Base-by-base conservation (phyloP, 2,888 invertebrate species). In the Pristionchus japonicus region DNA sequence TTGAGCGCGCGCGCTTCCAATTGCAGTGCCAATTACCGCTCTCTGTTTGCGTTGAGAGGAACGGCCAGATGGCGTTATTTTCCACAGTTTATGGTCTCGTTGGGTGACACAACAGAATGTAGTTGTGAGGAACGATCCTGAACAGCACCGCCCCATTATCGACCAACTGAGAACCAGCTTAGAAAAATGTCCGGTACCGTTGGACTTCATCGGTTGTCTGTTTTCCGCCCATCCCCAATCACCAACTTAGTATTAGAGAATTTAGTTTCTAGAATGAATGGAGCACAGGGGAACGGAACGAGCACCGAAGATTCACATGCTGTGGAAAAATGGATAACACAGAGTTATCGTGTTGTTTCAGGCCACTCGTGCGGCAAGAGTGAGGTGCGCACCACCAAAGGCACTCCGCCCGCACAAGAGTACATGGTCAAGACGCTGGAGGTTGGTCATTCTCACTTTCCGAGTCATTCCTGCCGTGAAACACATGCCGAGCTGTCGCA, bases 381-480 rank as follows among this genome's bases (percentile, higher is more conserved):
- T n/a, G 86, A 86, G 40, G 34, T 70, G 1, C 67, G 86, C 1
- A 27, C 70, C 4, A 86, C 86, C 1, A 86, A 86, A 23, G 86
- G 86, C n/a, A 40, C 34, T 34, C 86, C 67, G 23, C 86, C 86
- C 4, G 40, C 47, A 0, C 37, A 47, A 9, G 70, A 70, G 31
- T 86, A 70, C 37, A 86, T 86, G 70, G 70, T 70, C 49, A 86
- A 86, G 70, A 86, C 86, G 15, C 47, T 86, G 0, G 86, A 86
- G 70, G 86, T n/a, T n/a, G n/a, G n/a, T n/a, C n/a, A n/a, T n/a
- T n/a, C n/a, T n/a, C n/a, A n/a, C n/a, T n/a, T n/a, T n/a, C n/a
- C n/a, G n/a, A n/a, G n/a, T n/a, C n/a, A n/a, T n/a, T n/a, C n/a
- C n/a, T n/a, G n/a, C n/a, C n/a, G n/a, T n/a, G n/a, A n/a, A n/a